Base-by-base conservation (phyloP, 1,140 invertebrate genomes). In the Camponotus pennsylvanicus region DNA sequence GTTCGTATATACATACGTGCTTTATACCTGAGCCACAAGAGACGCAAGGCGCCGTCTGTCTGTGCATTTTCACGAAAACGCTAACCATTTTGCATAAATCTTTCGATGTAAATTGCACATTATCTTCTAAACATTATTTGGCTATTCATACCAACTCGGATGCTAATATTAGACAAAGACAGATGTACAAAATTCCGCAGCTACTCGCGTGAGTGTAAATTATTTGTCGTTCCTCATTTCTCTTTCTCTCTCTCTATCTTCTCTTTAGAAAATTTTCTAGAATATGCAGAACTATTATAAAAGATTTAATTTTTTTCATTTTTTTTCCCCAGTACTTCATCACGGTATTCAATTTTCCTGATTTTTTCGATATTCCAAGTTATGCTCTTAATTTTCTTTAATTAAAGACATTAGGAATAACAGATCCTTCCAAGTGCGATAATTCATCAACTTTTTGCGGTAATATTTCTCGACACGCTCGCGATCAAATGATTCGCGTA, bases 31-130 rank as follows among this genome's bases (percentile, higher is more conserved):
- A 42, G 49, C 34, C 42, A n/a, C 40, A 61, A 83, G 79, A 73
- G 40, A 34, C 27, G 40, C 42, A 52, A 52, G 45, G 32, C 9
- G 21, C 27, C 40, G 69, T 49, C 79, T 40, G 40, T 80, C 66
- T 42, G 52, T 42, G 37, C 45, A 57, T 57, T 71, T 70, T 42
- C 78, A 32, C 66, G 66, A 18, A 55, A 80, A 57, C 66, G 37
- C 21, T 57, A 57, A 57, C 32, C 57, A 83, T 37, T 61, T 8
- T 61, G 55, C 57, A 83, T 49, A 61, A 73, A 83, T 83, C 57
- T 21, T 83, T 83, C 32, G 18, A 83, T 13, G 57, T 63, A 75
- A 73, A 71, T 71, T 71, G 34, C 18, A 61, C 27, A 27, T 55
- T 71, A 59, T 71, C 34, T 11, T 18, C 27, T 71, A 71, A 82